phyloP scores from a whole-genome alignment of 2,113 vertebrate species.

The Chitala chitala region DNA sequence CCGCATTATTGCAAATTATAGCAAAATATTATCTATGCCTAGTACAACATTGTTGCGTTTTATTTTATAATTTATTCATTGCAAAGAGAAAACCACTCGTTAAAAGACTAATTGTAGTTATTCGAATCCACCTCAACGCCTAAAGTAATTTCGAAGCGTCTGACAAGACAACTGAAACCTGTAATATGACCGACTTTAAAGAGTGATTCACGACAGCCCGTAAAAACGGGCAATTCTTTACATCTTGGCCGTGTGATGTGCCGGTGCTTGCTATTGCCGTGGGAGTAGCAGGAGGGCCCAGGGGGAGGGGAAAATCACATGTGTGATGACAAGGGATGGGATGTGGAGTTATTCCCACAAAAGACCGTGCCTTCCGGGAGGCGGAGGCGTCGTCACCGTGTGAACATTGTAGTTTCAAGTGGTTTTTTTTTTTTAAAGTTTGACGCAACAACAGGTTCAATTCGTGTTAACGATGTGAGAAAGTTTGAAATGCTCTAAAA shows the following conservation, averaged over 20 bases:
- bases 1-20: too few relatives aligned
- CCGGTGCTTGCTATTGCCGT: conserved; percentile 1
- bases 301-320: conserved; percentile 35
- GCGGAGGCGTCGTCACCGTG: neutral
- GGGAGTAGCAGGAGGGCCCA: conserved; percentile 34
- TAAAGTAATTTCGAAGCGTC: conserved; percentile 6
- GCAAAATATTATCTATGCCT: neutral
- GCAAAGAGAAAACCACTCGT: neutral
- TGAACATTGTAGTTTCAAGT: neutral
- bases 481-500: neutral
- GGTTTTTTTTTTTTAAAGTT: neutral
- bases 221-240: conserved; percentile 21
- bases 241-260: conserved; percentile 10
- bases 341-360: neutral
- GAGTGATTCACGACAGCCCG: conserved; percentile 17
- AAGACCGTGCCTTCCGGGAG: neutral
- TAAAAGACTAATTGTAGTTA: neutral
- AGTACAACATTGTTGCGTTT: too few relatives aligned
- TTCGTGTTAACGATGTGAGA: too few relatives aligned
- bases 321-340: conserved; percentile 32
- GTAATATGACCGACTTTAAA: conserved; percentile 13
- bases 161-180: conserved; percentile 8
- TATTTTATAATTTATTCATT: neutral
- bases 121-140: neutral
- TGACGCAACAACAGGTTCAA: too few relatives aligned